A percentile compares a stretch with the other conserved stretches of the same genome.
Conservation (phyloP, 2,888 invertebrate genomes). For the Hydraecia micacea region DNA sequence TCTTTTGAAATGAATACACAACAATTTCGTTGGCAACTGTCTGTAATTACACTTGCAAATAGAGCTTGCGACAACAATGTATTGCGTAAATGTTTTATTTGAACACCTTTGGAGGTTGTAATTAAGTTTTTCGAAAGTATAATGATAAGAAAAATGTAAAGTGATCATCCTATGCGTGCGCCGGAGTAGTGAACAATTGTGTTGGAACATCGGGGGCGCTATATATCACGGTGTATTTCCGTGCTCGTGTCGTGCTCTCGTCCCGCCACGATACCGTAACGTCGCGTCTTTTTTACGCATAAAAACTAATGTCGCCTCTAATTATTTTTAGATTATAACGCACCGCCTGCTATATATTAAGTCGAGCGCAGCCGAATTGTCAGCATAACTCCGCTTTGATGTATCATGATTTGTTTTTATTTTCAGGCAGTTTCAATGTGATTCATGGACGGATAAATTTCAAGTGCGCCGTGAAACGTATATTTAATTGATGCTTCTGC, state of each 20-base stretch:
- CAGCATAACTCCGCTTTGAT: slow-evolving; percentile 90
- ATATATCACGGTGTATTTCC: slow-evolving; percentile 89
- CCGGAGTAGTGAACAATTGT: slow-evolving; percentile 81
- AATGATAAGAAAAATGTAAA: slow-evolving; percentile 38
- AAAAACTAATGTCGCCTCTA: slow-evolving; percentile 90
- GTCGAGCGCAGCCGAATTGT: slow-evolving; percentile 88
- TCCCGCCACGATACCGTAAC: slow-evolving; percentile 79
- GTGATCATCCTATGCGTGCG: slow-evolving; percentile 80
- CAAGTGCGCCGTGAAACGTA: slow-evolving; percentile 84
- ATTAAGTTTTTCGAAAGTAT: slow-evolving; percentile 22
- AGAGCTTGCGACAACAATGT: slow-evolving; percentile 57
- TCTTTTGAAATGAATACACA: slow-evolving; percentile 79
- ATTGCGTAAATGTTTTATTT: slow-evolving; percentile 58
- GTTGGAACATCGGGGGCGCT: slow-evolving; percentile 78
- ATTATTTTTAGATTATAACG: slow-evolving; percentile 91
- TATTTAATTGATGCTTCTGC: slow-evolving; percentile 84
- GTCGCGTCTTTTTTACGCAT: slow-evolving; percentile 88
- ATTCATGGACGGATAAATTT: slow-evolving; percentile 88
- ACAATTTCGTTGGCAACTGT: slow-evolving; percentile 74
- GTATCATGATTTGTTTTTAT: slow-evolving; percentile 89
- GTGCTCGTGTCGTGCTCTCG: too few species aligned
- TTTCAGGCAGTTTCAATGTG: slow-evolving; percentile 86
- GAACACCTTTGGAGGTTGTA: slow-evolving; percentile 25
- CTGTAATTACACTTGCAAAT: slow-evolving; percentile 75
- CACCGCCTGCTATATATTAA: slow-evolving; percentile 89